These are phyloP conservation scores for Sebastes schlegelii DNA, from an alignment of 2,113 vertebrate species.

Conservation along the genomic window DNA sequence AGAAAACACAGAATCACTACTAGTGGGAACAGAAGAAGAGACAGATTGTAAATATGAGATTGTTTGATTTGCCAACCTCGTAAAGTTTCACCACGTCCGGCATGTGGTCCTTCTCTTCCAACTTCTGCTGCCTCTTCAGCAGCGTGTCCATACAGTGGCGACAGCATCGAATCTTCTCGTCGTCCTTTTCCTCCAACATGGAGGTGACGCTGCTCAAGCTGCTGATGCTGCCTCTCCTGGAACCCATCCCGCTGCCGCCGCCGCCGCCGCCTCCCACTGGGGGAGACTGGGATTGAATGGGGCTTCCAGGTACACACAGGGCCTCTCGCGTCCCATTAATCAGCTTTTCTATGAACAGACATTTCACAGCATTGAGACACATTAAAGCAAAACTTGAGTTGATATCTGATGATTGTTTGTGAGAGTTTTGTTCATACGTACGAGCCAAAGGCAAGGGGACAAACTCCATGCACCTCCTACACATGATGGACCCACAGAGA, in stretches of 20 bases:
- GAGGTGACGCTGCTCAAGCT: slow-evolving; percentile 94
- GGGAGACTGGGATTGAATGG: slow-evolving; percentile 79
- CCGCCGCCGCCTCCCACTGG: slow-evolving; percentile 52
- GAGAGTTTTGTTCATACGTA: slow-evolving; percentile 75
- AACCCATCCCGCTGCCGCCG: slow-evolving; percentile 83
- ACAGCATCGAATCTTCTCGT: slow-evolving; percentile 95
- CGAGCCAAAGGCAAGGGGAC: slow-evolving; percentile 91
- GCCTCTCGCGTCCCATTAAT: slow-evolving; percentile 91
- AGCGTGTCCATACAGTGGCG: slow-evolving; percentile 93
- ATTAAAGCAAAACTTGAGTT: background rate
- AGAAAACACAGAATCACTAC: background rate
- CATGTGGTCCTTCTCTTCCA: slow-evolving; percentile 90
- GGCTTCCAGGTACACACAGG: slow-evolving; percentile 87
- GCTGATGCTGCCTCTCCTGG: slow-evolving; percentile 91
- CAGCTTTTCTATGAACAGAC: slow-evolving; percentile 87
- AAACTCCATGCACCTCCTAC: slow-evolving; percentile 93
- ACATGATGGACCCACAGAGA: slow-evolving; percentile 98
- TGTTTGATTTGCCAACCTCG: slow-evolving; percentile 82
- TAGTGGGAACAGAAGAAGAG: background rate
- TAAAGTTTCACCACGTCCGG: slow-evolving; percentile 94
- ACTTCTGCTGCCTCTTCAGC: slow-evolving; percentile 91
- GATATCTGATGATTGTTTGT: background rate
- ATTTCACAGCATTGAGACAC: background rate
- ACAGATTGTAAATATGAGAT: background rate
- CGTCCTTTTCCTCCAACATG: slow-evolving; percentile 94